phyloP scores from a whole-genome alignment of 2,113 vertebrate species.

The Mandrillus leucophaeus region DNA sequence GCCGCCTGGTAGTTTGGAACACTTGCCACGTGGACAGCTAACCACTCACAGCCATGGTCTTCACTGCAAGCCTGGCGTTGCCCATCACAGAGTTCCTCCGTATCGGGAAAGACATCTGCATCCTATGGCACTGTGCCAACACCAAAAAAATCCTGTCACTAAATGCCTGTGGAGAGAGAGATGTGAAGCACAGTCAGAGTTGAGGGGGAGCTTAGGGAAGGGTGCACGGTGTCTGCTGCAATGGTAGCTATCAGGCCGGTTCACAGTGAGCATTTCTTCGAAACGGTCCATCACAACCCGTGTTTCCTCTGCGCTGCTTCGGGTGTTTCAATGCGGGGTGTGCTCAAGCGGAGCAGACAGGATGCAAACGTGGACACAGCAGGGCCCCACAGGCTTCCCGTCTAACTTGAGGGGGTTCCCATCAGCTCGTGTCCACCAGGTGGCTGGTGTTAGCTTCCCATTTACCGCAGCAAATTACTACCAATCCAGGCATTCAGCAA shows the following conservation, averaged over 20 bases:
- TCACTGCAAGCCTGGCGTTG: neutral
- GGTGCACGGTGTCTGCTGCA: neutral
- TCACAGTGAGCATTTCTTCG: neutral
- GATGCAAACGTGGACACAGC: neutral
- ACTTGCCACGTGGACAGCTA: neutral
- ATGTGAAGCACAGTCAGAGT: neutral
- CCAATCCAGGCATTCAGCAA: neutral
- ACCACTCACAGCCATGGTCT: neutral
- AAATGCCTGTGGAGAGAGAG: neutral
- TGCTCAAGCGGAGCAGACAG: neutral
- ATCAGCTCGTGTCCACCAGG: neutral
- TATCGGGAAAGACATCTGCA: neutral
- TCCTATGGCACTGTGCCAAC: neutral
- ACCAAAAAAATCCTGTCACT: neutral
- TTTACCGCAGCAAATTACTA: neutral
- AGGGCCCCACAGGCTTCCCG: neutral
- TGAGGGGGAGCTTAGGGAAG: neutral
- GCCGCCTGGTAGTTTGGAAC: neutral
- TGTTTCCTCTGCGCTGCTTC: neutral
- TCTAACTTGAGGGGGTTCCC: neutral
- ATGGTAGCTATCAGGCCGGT: neutral
- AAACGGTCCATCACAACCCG: neutral
- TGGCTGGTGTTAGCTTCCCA: neutral
- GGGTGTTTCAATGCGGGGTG: fast-evolving
- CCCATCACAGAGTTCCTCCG: neutral